Percentiles rank a stretch among this genome's conserved stretches.
Evolutionary conservation across 2,888 invertebrate genomes (phyloP).

Genomic region (Acleris sparsana): DNA sequence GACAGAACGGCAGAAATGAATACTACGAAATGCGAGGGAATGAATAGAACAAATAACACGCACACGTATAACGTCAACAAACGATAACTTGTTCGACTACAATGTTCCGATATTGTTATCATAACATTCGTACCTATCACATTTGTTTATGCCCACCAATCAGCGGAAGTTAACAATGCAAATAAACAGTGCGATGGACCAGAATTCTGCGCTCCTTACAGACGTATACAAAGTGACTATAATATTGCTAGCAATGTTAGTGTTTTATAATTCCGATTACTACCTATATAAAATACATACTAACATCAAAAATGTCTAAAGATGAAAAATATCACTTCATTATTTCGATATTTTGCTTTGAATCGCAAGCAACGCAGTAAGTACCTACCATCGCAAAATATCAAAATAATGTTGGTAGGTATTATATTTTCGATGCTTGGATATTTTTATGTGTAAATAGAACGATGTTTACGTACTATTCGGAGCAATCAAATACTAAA

Average conservation of each 20-base stretch:
- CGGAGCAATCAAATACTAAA: too few relatives aligned
- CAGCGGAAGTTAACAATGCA: conserved; percentile 30
- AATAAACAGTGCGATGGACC: conserved; percentile 21
- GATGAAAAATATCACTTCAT: too few relatives aligned
- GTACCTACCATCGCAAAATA: too few relatives aligned
- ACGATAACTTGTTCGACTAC: conserved; percentile 30
- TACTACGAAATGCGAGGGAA: conserved; percentile 17
- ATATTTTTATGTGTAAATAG: too few relatives aligned
- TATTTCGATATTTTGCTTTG: too few relatives aligned
- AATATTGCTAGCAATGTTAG: not conserved
- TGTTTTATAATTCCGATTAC: not conserved
- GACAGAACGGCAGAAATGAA: conserved; percentile 1
- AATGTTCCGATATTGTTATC: conserved; percentile 30
- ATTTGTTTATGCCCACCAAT: conserved; percentile 32
- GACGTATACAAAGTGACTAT: not conserved
- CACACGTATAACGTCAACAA: conserved; percentile 24
- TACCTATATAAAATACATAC: too few relatives aligned
- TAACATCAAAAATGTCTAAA: not conserved
- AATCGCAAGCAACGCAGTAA: too few relatives aligned
- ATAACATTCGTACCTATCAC: conserved; percentile 30
- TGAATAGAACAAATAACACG: conserved; percentile 16
- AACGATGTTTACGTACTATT: too few relatives aligned
- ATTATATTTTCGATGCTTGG: too few relatives aligned
- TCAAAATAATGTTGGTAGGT: too few relatives aligned
- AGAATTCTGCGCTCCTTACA: conserved; percentile 5